These are phyloP conservation scores for Trypoxylon attenuatum DNA, from an alignment of 2,888 invertebrate species.

Conservation along the genomic window DNA sequence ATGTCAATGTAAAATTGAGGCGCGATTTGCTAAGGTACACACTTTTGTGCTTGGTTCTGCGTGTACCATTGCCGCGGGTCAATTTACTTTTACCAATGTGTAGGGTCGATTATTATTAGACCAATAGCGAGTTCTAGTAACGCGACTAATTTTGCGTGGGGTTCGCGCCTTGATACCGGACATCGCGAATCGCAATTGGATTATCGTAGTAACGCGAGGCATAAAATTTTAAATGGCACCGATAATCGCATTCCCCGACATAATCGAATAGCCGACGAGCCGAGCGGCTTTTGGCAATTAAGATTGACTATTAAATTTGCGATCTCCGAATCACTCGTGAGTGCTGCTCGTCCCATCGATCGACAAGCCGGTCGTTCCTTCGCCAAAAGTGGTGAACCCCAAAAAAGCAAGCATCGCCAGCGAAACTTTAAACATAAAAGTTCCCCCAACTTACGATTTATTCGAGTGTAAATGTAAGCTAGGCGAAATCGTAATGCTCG, in stretches of 20 bases:
- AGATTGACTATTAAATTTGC: conserved; percentile 32
- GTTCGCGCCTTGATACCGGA: conserved; percentile 22
- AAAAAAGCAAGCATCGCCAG: background rate
- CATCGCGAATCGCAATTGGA: conserved; percentile 25
- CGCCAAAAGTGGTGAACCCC: background rate
- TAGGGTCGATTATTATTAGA: conserved; percentile 4
- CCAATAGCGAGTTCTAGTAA: conserved; percentile 13
- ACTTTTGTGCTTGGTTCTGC: conserved; percentile 10
- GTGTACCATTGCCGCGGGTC: no score
- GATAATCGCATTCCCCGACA: conserved; percentile 32
- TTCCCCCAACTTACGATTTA: background rate
- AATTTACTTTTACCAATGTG: background rate
- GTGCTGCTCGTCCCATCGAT: background rate
- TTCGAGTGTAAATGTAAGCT: background rate
- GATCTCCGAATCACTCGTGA: conserved; percentile 2
- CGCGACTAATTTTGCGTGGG: conserved; percentile 17
- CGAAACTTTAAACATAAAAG: background rate
- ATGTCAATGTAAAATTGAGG: no score
- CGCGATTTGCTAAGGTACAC: no score
- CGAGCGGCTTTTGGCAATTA: conserved; percentile 43
- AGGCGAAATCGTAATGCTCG: background rate
- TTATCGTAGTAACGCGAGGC: conserved; percentile 14
- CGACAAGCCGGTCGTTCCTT: background rate
- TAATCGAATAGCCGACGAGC: conserved; percentile 29
- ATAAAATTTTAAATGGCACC: conserved; percentile 42